Evolutionary conservation across 2,113 vertebrate genomes (phyloP).

Genomic region (Myrmophylax atrothorax): DNA sequence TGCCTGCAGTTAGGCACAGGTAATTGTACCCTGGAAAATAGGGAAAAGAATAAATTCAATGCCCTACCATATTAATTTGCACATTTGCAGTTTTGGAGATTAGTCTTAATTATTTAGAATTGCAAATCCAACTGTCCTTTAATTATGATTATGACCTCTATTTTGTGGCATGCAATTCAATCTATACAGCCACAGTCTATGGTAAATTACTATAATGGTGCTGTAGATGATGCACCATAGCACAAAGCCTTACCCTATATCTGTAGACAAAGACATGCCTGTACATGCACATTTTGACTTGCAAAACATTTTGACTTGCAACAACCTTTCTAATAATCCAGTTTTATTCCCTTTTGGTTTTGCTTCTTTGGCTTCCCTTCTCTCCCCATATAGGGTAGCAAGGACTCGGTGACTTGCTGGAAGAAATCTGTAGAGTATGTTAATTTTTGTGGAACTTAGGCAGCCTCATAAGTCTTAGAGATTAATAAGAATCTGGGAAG

Average conservation of each 20-base stretch:
- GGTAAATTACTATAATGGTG: neutral
- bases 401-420: slow-evolving; percentile 51
- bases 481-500: slow-evolving; percentile 84
- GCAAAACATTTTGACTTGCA: slow-evolving; percentile 17
- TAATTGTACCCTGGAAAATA: neutral
- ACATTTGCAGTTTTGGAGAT: neutral
- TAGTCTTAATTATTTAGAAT: slow-evolving; percentile 51
- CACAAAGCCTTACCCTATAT: neutral
- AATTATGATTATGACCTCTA: slow-evolving; percentile 26
- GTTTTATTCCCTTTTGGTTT: slow-evolving; percentile 13
- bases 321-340: neutral
- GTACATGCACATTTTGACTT: slow-evolving; percentile 30
- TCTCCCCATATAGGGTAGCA: neutral
- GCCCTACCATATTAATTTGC: neutral
- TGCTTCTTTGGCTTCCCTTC: neutral
- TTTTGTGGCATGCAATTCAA: neutral
- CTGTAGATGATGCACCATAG: neutral
- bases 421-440: slow-evolving; percentile 78
- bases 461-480: slow-evolving; percentile 81
- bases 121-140: slow-evolving; percentile 29
- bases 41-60: neutral
- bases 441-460: slow-evolving; percentile 80
- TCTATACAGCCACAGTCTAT: neutral
- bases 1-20: neutral
- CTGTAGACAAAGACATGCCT: neutral